Evolutionary conservation across 1,140 invertebrate species (phyloP).

Genomic region (Medauroidea extradentata): DNA sequence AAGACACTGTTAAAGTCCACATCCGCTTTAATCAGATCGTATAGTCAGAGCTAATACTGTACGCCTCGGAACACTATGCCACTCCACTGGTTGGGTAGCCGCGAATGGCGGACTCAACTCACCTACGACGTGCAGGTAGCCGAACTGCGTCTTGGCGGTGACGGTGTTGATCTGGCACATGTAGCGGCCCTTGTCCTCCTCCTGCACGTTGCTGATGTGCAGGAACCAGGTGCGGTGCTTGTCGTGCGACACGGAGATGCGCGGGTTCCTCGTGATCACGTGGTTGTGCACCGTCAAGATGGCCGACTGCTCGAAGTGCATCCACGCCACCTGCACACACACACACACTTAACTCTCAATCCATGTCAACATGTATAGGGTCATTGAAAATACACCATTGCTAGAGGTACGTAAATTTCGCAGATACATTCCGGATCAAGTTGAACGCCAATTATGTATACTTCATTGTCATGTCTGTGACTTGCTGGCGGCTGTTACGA

Average conservation of each 20-base stretch:
- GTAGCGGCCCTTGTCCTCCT: constrained; percentile 86
- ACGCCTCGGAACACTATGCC: not conserved
- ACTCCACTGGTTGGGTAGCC: not conserved
- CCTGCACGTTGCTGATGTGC: constrained; percentile 84
- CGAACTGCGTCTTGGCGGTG: constrained; percentile 86
- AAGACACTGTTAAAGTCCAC: too few species aligned
- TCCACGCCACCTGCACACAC: constrained; percentile 78
- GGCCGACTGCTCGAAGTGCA: constrained; percentile 90
- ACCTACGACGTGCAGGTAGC: constrained; percentile 91
- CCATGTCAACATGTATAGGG: too few species aligned
- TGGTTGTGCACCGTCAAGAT: constrained; percentile 89
- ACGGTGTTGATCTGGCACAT: constrained; percentile 97
- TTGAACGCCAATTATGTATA: too few species aligned
- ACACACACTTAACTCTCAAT: too few species aligned
- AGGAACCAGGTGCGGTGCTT: constrained; percentile 84
- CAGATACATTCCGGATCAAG: too few species aligned
- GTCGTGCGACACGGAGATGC: constrained; percentile 85
- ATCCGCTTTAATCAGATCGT: too few species aligned
- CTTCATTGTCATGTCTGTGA: too few species aligned
- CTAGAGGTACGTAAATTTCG: too few species aligned
- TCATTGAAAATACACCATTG: too few species aligned
- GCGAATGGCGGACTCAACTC: constrained; percentile 40
- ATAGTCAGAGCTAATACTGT: too few species aligned
- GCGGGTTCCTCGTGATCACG: constrained; percentile 86
- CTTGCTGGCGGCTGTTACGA: too few species aligned